phyloP scores from a whole-genome alignment of 2,888 invertebrate genomes.

The Leptogaster cylindrica region DNA sequence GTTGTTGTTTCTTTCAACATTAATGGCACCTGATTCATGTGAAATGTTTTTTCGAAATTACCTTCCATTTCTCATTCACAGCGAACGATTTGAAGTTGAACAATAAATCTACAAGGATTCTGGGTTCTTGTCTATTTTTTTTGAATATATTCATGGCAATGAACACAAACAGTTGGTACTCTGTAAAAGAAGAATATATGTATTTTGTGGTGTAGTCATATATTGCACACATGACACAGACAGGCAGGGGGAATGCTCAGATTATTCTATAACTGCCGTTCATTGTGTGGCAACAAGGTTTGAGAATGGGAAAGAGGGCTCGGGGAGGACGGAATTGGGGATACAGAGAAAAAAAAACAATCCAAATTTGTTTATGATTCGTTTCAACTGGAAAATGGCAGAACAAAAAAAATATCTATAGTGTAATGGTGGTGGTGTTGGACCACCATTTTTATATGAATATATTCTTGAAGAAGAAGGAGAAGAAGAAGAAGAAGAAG shows the following conservation, averaged over 20 bases:
- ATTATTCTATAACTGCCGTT: background rate
- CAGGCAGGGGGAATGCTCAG: background rate
- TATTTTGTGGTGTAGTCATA: conserved; percentile 6
- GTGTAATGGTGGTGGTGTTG: no score
- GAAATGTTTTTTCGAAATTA: conserved; percentile 3
- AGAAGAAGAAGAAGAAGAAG: no score
- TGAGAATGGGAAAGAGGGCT: no score
- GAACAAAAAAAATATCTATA: no score
- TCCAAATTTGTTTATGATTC: background rate
- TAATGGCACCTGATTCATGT: no score
- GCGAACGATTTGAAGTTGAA: conserved; percentile 20
- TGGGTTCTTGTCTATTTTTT: conserved; percentile 28
- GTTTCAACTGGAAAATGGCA: background rate
- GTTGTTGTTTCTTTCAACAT: no score
- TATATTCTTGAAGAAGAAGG: no score
- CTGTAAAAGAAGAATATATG: conserved; percentile 33
- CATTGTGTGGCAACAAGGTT: no score
- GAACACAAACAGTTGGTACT: conserved; percentile 33
- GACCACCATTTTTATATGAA: no score
- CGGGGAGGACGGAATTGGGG: no score
- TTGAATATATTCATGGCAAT: conserved; percentile 32
- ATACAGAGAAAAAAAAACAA: no score
- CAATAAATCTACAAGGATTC: conserved; percentile 28
- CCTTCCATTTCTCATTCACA: conserved; percentile 10
- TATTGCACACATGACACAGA: conserved; percentile 11